Conservation (phyloP, 2,113 vertebrate species). For the Saimiri boliviensis region DNA sequence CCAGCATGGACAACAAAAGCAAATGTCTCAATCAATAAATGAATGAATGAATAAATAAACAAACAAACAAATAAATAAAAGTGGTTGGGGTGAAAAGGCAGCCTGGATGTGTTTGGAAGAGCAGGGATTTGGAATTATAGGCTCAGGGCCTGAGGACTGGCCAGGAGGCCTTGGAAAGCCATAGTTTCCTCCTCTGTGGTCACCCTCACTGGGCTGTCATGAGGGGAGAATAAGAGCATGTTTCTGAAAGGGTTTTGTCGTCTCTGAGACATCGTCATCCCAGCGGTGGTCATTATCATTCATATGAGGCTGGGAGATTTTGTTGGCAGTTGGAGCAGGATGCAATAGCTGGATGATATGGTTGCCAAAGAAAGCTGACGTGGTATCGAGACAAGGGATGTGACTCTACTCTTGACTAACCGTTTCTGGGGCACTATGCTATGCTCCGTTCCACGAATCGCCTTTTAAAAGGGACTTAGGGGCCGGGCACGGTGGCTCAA, state of each 20-base stretch:
- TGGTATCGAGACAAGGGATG: neutral
- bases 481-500: no score
- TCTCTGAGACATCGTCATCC: neutral
- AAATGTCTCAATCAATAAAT: no score
- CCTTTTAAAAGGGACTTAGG: conserved; percentile 14
- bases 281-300: neutral
- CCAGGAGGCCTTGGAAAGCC: neutral
- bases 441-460: neutral
- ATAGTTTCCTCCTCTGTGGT: neutral
- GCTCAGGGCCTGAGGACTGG: neutral
- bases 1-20: no score
- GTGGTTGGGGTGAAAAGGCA: neutral
- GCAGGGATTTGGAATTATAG: neutral
- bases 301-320: neutral
- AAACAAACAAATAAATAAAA: neutral
- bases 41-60: no score
- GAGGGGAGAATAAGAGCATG: neutral
- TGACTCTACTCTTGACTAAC: neutral
- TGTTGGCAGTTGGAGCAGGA: neutral
- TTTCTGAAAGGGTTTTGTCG: neutral
- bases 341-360: neutral
- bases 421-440: neutral
- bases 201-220: neutral
- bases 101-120: neutral
- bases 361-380: neutral